Evolutionary conservation across 2,113 vertebrate genomes (phyloP).

Genomic region (rabbit (Oryctolagus cuniculus)): mOryCun1.1 NC_091435.1:164266001-164266500

Average conservation of each 20-base stretch:
- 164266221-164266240: background rate
- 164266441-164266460: background rate
- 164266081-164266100: rapidly evolving
- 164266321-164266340: background rate
- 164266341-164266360: background rate
- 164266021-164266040: background rate
- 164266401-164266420: background rate
- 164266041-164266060: too few species aligned
- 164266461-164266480: too few species aligned
- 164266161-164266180: background rate
- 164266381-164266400: background rate
- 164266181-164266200: background rate
- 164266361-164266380: background rate
- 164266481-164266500: too few species aligned
- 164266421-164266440: background rate
- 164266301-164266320: rapidly evolving
- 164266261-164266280: background rate
- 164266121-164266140: background rate
- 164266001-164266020: background rate
- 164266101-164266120: background rate
- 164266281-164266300: background rate
- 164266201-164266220: background rate
- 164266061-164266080: background rate
- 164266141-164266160: background rate
- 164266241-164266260: background rate